A percentile compares a stretch with the other conserved stretches of the same genome.
These are phyloP conservation scores for Chirona hameri DNA, from an alignment of 2,888 invertebrate species.

Conservation along the genomic window DNA sequence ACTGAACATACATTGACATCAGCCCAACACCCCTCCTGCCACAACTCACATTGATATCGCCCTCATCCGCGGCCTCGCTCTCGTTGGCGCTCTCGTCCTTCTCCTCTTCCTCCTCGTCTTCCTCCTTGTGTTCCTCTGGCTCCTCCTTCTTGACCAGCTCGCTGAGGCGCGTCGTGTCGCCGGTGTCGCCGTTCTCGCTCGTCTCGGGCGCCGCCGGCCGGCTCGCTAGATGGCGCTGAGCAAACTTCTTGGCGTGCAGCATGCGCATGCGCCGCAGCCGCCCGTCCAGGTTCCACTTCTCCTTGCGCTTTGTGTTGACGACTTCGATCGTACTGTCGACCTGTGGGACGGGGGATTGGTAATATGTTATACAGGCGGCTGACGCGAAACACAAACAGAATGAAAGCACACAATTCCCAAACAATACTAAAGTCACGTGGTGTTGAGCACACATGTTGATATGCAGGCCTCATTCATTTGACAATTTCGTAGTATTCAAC, in stretches of 20 bases:
- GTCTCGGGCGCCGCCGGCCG: not conserved
- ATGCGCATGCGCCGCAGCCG: slow-evolving; percentile 75
- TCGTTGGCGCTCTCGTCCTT: slow-evolving; percentile 61
- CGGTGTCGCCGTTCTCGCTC: not conserved
- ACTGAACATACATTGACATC: not conserved
- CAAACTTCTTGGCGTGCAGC: slow-evolving; percentile 68
- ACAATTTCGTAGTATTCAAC: too few relatives aligned
- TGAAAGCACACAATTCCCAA: too few relatives aligned
- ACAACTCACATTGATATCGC: slow-evolving; percentile 32
- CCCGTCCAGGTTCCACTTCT: slow-evolving; percentile 87
- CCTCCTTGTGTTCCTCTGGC: slow-evolving; percentile 49
- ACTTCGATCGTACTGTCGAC: slow-evolving; percentile 84
- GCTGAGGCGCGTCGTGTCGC: slow-evolving; percentile 28
- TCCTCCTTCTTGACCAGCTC: slow-evolving; percentile 35
- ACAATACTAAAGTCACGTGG: too few relatives aligned
- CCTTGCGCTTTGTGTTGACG: slow-evolving; percentile 79
- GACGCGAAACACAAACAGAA: too few relatives aligned
- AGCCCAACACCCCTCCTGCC: not conserved
- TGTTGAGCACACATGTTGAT: too few relatives aligned
- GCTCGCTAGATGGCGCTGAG: slow-evolving; percentile 51
- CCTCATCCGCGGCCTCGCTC: slow-evolving; percentile 72
- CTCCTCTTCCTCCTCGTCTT: slow-evolving; percentile 44
- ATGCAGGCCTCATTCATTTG: too few relatives aligned
- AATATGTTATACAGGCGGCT: too few relatives aligned
- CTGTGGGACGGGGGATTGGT: slow-evolving; percentile 58